phyloP scores from a whole-genome alignment of 1,140 invertebrate genomes.

The Ctenoplectra terminalis region DNA sequence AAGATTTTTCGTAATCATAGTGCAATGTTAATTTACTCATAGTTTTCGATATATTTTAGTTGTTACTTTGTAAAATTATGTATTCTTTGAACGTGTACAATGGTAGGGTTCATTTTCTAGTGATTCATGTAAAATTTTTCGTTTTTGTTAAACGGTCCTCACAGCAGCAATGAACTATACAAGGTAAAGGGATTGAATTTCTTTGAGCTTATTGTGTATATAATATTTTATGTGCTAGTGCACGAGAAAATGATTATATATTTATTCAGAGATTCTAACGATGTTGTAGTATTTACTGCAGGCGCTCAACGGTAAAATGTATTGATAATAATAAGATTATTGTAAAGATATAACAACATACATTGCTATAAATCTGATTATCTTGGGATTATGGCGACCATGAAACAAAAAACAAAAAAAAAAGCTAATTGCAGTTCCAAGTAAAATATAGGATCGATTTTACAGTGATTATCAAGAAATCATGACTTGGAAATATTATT shows the following conservation, averaged over 20 bases:
- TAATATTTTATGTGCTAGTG: constrained; percentile 57
- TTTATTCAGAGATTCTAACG: constrained; percentile 48
- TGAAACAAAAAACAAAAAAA: constrained; percentile 5
- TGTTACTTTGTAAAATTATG: neutral
- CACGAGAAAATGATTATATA: constrained; percentile 44
- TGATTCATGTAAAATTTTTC: neutral
- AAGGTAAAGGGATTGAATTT: constrained; percentile 44
- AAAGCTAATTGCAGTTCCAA: constrained; percentile 49
- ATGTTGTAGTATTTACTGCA: constrained; percentile 56
- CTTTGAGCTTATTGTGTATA: constrained; percentile 64
- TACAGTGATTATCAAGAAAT: constrained; percentile 23
- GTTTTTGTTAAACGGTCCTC: constrained; percentile 5
- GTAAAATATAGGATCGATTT: constrained; percentile 33
- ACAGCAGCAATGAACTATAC: neutral
- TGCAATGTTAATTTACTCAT: constrained; percentile 58
- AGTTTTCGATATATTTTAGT: constrained; percentile 21
- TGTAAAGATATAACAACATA: constrained; percentile 47
- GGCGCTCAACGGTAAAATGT: constrained; percentile 55
- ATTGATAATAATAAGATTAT: constrained; percentile 51
- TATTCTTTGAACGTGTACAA: neutral
- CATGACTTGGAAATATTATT: constrained; percentile 34
- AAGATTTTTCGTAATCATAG: constrained; percentile 25
- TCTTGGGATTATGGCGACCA: constrained; percentile 33
- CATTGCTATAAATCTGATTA: constrained; percentile 53
- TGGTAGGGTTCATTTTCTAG: constrained; percentile 3